Evolutionary conservation across 2,888 invertebrate genomes (phyloP).

Genomic region (Phasia obesa): DNA sequence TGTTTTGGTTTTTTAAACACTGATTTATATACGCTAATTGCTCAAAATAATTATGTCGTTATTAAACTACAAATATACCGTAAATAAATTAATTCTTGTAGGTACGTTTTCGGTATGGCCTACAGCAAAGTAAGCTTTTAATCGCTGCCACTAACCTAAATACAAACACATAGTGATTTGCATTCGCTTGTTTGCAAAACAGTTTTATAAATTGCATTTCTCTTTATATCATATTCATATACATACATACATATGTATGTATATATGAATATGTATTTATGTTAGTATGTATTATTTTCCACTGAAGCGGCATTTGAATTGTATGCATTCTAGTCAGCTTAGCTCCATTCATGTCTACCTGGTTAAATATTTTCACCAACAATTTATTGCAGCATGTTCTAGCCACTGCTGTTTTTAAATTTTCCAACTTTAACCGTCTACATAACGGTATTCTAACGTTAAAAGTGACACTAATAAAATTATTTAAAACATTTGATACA

Average conservation of each 20-base stretch:
- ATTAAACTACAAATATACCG: too few species aligned
- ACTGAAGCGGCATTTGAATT: conserved; percentile 15
- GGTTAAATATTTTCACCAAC: conserved; percentile 32
- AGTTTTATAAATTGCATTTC: too few species aligned
- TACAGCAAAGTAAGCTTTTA: background rate
- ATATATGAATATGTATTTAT: background rate
- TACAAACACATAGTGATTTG: too few species aligned
- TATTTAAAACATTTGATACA: conserved; percentile 31
- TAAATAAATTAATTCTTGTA: too few species aligned
- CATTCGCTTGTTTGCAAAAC: background rate
- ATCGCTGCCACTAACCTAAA: background rate
- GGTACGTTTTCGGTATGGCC: too few species aligned
- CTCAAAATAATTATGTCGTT: too few species aligned
- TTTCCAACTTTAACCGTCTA: conserved; percentile 49
- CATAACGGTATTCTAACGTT: conserved; percentile 63
- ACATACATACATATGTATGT: background rate
- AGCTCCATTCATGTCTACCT: conserved; percentile 36
- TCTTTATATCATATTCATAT: too few species aligned
- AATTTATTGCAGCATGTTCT: conserved; percentile 46
- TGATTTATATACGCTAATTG: too few species aligned
- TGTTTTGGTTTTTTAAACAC: too few species aligned
- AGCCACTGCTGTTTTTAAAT: background rate
- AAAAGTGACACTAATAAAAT: conserved; percentile 67
- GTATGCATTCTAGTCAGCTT: conserved; percentile 19
- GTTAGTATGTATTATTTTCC: conserved; percentile 5